Base-by-base conservation (phyloP, 2,113 vertebrate species). In the Erythrocercus mccallii region DNA sequence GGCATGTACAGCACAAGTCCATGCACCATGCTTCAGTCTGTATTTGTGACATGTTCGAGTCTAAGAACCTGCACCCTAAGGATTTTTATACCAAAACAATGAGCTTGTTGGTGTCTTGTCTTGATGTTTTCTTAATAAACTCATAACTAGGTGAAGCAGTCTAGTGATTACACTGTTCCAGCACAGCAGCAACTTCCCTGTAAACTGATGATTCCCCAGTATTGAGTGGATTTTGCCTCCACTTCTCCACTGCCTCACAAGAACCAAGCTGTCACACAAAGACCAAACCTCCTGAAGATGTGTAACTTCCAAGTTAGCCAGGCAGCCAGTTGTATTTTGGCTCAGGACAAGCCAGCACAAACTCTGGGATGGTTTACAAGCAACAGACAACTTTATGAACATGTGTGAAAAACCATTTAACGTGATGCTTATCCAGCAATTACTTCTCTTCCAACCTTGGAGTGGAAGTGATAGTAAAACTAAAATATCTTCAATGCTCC, bases 31-130 rank as follows among this genome's bases (percentile, higher is more conserved):
- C 57, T 15, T n/a, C 10, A 68, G 30, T 14, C 22, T 44, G 22
- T 33, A 35, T 38, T 50, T 44, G 37, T 0, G 1, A 25, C 18
- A 7, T 2, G 28, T 28, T 44, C 58, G 27, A 20, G 3, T 53
- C 3, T 12, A 38, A 76, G 10, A 57, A 42, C 24, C 21, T 38
- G 19, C 37, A 45, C 23, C 5, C 33, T 27, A 6, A 12, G 22
- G 30, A 18, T n/a, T 74, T 66, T 66, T 35, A 35, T 3, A 58
- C 2, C 15, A 35, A 80, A 70, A 31, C 15, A 88, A 23, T 4
- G 6, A 90, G 10, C 11, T 38, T 33, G 5, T 22, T 22, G 27
- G 44, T 38, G 11, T 13, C 68, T 69, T 31, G 4, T 17, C 73
- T 66, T 13, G 4, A 72, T 25, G 7, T 19, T 73, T 73, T 54